A percentile compares a stretch with the other conserved stretches of the same genome.
phyloP scores from a whole-genome alignment of 2,113 vertebrate genomes.

The Dromiciops gliroides region DNA sequence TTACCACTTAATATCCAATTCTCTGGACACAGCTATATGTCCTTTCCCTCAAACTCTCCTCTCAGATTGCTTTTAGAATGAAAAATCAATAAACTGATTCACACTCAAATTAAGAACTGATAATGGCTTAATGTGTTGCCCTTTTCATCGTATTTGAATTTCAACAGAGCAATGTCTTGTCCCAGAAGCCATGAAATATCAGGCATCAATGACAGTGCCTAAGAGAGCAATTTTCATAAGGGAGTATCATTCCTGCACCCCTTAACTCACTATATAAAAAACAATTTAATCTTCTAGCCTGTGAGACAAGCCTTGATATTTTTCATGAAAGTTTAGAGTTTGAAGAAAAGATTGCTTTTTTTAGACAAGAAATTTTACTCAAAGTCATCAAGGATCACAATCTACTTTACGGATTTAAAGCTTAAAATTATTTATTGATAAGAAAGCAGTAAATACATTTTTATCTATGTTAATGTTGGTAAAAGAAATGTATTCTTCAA shows the following conservation, averaged over 20 bases:
- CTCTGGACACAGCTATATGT: not conserved
- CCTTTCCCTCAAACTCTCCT: not conserved
- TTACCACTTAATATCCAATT: not conserved
- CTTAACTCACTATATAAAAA: not conserved
- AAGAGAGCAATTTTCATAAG: not conserved
- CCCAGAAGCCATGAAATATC: not conserved
- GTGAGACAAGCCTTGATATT: not conserved
- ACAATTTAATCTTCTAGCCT: not conserved
- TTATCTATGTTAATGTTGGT: not conserved
- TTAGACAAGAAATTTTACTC: not conserved
- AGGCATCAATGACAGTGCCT: not conserved
- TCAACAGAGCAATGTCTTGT: not conserved
- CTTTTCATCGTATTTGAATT: not conserved
- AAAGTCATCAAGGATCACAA: not conserved
- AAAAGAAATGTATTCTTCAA: not conserved
- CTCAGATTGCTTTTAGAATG: not conserved
- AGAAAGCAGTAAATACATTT: not conserved
- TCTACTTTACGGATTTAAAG: not conserved
- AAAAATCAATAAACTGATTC: not conserved
- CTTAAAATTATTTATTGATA: not conserved
- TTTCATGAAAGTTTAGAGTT: too few relatives aligned
- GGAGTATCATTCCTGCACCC: not conserved
- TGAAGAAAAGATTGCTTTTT: not conserved
- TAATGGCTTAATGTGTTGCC: not conserved
- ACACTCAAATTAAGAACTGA: not conserved